phyloP scores from a whole-genome alignment of 1,140 invertebrate species.

The Drosophila paulistorum region DNA sequence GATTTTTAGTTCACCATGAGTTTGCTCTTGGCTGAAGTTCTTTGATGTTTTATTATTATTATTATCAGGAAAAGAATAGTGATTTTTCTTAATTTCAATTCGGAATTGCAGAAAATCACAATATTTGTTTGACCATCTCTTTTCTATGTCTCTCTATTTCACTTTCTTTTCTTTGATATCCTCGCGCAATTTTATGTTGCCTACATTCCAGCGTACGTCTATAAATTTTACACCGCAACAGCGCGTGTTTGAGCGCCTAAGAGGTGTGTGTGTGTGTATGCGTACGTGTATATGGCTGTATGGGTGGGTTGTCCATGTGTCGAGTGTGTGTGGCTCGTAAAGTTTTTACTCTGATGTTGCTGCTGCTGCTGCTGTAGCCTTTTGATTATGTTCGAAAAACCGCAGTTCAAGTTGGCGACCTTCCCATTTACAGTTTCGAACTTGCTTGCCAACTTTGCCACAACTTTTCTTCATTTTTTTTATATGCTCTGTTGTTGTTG shows the following conservation, averaged over 20 bases:
- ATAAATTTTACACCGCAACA: slow-evolving; percentile 70
- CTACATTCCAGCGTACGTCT: slow-evolving; percentile 66
- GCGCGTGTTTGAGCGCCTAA: slow-evolving; percentile 22
- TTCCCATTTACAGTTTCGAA: slow-evolving; percentile 36
- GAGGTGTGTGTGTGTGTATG: slow-evolving; percentile 5
- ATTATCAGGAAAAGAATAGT: background rate
- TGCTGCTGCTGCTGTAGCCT: slow-evolving; percentile 37
- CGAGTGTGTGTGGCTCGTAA: slow-evolving; percentile 57
- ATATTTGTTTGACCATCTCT: slow-evolving; percentile 6
- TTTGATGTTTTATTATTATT: no score
- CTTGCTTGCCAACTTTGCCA: slow-evolving; percentile 58
- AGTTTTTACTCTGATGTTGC: slow-evolving; percentile 45
- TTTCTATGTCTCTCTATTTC: background rate
- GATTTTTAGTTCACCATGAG: no score
- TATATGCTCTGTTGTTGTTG: background rate
- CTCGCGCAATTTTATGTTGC: slow-evolving; percentile 55
- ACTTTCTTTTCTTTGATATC: background rate
- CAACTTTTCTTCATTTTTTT: slow-evolving; percentile 43
- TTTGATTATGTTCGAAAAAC: slow-evolving; percentile 62
- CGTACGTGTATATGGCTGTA: slow-evolving; percentile 12
- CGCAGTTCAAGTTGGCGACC: slow-evolving; percentile 60
- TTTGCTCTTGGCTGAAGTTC: no score
- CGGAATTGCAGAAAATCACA: background rate
- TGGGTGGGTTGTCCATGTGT: slow-evolving; percentile 44
- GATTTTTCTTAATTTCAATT: background rate